Conservation (phyloP, 2,888 invertebrate genomes). For the Epiperipatus broadwayi region DNA sequence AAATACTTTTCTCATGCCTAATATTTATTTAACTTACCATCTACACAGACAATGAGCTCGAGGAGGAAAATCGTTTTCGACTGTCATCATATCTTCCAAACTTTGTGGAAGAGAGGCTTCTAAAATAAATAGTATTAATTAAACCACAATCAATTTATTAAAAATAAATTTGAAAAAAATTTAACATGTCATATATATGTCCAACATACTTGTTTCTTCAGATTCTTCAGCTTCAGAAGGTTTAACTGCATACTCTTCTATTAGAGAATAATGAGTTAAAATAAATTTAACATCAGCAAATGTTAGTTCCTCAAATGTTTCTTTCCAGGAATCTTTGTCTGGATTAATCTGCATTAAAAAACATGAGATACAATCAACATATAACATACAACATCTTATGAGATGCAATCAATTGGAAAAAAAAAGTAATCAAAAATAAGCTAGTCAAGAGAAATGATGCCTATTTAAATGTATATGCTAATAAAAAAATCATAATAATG, state of each 20-base stretch:
- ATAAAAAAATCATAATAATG: too few relatives aligned
- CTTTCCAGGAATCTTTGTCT: conserved; percentile 39
- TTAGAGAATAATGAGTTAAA: neutral
- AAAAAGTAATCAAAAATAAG: too few relatives aligned
- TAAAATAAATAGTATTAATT: conserved; percentile 24
- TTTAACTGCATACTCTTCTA: conserved; percentile 8
- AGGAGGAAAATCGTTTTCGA: conserved; percentile 43
- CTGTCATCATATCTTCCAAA: conserved; percentile 36
- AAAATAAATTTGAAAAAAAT: too few relatives aligned
- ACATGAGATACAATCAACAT: neutral
- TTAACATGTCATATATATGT: too few relatives aligned
- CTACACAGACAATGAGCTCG: conserved; percentile 29
- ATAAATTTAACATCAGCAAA: too few relatives aligned
- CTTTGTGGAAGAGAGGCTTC: conserved; percentile 24
- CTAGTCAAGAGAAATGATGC: too few relatives aligned
- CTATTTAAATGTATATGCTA: too few relatives aligned
- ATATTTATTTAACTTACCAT: conserved; percentile 22
- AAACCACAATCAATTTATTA: too few relatives aligned
- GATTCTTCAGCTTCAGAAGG: conserved; percentile 11
- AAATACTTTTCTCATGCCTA: too few relatives aligned
- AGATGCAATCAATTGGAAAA: too few relatives aligned
- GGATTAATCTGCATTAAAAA: conserved; percentile 9
- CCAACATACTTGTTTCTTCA: conserved; percentile 10
- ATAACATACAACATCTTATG: too few relatives aligned
- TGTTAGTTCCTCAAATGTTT: conserved; percentile 33